Evolutionary conservation across 2,888 invertebrate species (phyloP), one percentile per base, ranked within the genome.

Genomic region (Lycia hirtaria): DNA sequence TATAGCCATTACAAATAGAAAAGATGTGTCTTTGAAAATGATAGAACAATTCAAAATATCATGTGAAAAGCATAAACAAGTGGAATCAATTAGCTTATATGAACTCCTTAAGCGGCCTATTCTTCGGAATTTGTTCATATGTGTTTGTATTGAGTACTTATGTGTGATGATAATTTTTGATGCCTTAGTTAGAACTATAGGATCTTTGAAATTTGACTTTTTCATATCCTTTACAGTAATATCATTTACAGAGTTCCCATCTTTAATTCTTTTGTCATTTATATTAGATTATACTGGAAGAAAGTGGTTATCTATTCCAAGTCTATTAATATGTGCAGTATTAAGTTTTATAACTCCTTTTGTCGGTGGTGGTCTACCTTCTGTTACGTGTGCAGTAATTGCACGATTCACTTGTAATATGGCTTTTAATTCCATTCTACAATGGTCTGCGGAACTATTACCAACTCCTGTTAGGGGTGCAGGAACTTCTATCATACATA

Each of bases 241-340:
- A n/a, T 87, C 87, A 1, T 66, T 85, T 4, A 88, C 87, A 1
- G 88, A 88, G 60, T 78, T 84, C 7, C 88, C 88, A 1, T 83
- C 88, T 0, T 50, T 85, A 5, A 26, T 83, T 4, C 40, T 88
- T 35, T 51, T 87, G 12, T 74, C 85, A 0, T 83, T 88, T 49
- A 58, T 79, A 9, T 69, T 85, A 55, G 88, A 88, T 56, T 65
- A 69, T 24, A 78, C 78, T 1, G 88, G 88, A 7, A 77, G 88
- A 30, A 83, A 83, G 48, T 76, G 76, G 67, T 60, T 87, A 61
- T 64, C 72, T 6, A 67, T 85, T 44, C 24, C 68, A 1, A 56
- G 64, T 0, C 60, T 85, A 55, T 9, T 53, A 0, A 5, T 78
- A 1, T 70, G 81, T 66, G 69, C 68, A 38, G 51, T 82, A 19